A percentile compares a stretch with the other conserved stretches of the same genome.
Conservation (phyloP, 2,888 invertebrate species). For the Oxytorus armatus region DNA sequence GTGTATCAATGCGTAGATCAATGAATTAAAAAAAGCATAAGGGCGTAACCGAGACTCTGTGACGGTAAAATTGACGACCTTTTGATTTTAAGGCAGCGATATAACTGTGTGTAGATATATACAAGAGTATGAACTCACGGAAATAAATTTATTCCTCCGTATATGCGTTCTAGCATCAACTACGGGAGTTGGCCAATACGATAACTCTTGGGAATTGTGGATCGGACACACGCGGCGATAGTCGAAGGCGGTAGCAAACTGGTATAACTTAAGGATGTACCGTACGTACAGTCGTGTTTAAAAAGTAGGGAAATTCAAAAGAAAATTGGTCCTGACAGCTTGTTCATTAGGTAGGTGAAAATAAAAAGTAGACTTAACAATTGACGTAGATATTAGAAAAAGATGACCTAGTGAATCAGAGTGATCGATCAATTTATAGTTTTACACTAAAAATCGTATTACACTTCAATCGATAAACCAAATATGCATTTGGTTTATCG, state of each 20-base stretch:
- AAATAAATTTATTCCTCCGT: conserved; percentile 56
- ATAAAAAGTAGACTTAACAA: not conserved
- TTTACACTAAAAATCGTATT: too few species aligned
- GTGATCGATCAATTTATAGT: too few species aligned
- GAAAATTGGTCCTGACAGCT: not conserved
- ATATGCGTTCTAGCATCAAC: conserved; percentile 26
- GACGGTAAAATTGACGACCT: not conserved
- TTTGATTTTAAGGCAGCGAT: not conserved
- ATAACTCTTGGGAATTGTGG: conserved; percentile 61
- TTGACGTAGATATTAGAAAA: too few species aligned
- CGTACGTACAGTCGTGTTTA: conserved; percentile 2
- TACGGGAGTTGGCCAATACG: conserved; percentile 50
- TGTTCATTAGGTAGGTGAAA: not conserved
- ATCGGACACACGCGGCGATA: conserved; percentile 56
- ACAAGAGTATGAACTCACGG: conserved; percentile 3
- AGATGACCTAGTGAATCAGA: too few species aligned
- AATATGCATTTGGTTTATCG: too few species aligned
- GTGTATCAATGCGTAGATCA: too few species aligned
- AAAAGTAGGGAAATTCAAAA: not conserved
- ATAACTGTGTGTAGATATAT: not conserved
- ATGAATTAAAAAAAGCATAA: not conserved
- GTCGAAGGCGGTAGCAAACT: conserved; percentile 51
- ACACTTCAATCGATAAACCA: too few species aligned
- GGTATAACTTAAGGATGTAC: conserved; percentile 37
- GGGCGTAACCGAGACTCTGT: not conserved